These are phyloP conservation scores for Lithophane socia DNA, from an alignment of 2,888 invertebrate genomes.

Conservation along the genomic window DNA sequence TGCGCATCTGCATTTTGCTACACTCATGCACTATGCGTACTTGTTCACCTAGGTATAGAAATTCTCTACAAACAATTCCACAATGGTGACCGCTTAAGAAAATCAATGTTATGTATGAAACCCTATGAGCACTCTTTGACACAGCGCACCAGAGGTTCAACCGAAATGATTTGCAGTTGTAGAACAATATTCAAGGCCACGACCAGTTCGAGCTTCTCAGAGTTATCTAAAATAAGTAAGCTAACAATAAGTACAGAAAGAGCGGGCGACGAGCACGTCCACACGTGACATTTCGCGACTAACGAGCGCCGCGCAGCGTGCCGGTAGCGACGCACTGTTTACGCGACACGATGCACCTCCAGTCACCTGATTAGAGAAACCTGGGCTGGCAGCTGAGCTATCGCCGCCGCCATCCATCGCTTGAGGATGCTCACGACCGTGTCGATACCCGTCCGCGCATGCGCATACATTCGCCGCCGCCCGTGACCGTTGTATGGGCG, in stretches of 20 bases:
- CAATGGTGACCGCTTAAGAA: neutral
- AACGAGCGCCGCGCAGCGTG: constrained; percentile 21
- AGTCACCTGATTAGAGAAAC: constrained; percentile 36
- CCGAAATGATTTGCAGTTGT: too few relatives aligned
- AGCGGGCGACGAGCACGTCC: neutral
- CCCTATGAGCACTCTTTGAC: too few relatives aligned
- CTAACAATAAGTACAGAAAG: neutral
- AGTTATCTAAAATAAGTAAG: constrained; percentile 1
- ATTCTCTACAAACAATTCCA: neutral
- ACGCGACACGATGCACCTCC: constrained; percentile 9
- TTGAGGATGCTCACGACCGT: constrained; percentile 33
- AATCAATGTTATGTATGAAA: too few relatives aligned
- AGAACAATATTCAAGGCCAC: neutral
- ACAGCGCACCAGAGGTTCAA: neutral
- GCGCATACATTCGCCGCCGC: constrained; percentile 30
- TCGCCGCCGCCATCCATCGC: constrained; percentile 6
- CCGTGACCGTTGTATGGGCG: constrained; percentile 54
- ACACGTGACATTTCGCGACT: neutral
- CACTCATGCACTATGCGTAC: too few relatives aligned
- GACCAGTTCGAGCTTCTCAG: neutral
- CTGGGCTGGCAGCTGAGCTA: constrained; percentile 20
- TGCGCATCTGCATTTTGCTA: neutral
- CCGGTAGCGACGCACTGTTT: neutral
- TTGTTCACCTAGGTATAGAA: neutral
- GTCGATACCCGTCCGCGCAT: constrained; percentile 9